These are phyloP conservation scores for Coelopa frigida DNA, from an alignment of 1,140 invertebrate genomes.

Conservation along the genomic window DNA sequence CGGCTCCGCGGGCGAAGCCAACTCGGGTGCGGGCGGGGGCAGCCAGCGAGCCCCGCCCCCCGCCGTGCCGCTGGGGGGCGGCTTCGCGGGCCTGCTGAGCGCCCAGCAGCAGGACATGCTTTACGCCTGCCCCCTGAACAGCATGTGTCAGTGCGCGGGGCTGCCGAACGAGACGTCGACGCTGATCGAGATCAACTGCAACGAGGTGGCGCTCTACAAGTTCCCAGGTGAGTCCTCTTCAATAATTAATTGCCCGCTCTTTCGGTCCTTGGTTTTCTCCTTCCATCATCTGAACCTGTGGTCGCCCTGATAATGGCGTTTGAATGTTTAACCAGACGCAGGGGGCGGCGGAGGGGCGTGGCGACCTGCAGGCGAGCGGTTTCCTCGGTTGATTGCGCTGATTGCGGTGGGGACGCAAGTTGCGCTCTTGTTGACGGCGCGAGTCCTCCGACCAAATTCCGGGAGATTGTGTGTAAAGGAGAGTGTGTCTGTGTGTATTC, in stretches of 20 bases:
- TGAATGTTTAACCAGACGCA: conserved; percentile 10
- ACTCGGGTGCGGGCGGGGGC: conserved; percentile 15
- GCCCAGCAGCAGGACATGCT: conserved; percentile 41
- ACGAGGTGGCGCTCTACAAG: conserved; percentile 55
- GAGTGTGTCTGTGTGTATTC: no score
- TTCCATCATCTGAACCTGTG: conserved; percentile 4
- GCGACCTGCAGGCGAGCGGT: conserved; percentile 7
- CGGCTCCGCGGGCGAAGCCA: conserved; percentile 12
- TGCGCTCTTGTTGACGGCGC: conserved; percentile 11
- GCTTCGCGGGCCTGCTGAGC: conserved; percentile 31
- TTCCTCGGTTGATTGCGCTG: conserved; percentile 12
- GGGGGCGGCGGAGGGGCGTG: no score
- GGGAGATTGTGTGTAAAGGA: no score
- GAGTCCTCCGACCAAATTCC: no score
- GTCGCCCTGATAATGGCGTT: conserved; percentile 3
- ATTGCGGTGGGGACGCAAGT: conserved; percentile 10
- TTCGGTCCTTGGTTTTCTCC: background rate
- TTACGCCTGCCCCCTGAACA: conserved; percentile 53
- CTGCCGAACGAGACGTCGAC: conserved; percentile 50
- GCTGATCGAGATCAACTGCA: conserved; percentile 56
- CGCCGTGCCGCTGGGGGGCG: conserved; percentile 19
- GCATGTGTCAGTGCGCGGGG: conserved; percentile 56
- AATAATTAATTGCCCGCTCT: background rate
- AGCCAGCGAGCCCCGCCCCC: conserved; percentile 30
- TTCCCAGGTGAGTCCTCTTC: conserved; percentile 49